A percentile compares a stretch with the other conserved stretches of the same genome.
Evolutionary conservation across 1,140 invertebrate genomes (phyloP).

Genomic region (Anastatus disparis): DNA sequence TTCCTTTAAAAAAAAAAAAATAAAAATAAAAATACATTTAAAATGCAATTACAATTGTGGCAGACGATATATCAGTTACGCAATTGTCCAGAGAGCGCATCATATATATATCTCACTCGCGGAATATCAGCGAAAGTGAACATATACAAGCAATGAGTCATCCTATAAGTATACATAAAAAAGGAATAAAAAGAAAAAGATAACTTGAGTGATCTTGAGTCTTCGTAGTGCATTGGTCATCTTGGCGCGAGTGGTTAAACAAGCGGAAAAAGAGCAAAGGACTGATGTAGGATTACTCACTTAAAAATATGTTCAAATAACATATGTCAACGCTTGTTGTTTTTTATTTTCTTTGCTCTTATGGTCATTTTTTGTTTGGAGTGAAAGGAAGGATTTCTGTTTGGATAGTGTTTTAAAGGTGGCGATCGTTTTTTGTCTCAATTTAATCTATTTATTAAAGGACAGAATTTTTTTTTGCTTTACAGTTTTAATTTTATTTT

Average conservation of each 20-base stretch:
- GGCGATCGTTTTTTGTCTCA: no score
- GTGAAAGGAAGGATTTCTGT: not conserved
- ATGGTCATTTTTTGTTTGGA: not conserved
- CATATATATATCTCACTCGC: not conserved
- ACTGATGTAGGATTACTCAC: not conserved
- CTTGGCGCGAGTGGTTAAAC: no score
- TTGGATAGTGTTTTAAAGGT: no score
- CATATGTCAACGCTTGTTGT: not conserved
- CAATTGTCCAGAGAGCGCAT: not conserved
- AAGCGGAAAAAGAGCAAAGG: not conserved
- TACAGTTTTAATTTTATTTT: no score
- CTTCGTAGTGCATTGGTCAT: not conserved
- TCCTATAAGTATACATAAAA: not conserved
- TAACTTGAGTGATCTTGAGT: not conserved
- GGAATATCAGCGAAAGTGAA: not conserved
- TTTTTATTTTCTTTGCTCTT: not conserved
- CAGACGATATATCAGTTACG: not conserved
- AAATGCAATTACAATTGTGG: not conserved
- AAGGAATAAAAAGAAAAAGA: conserved; percentile 3
- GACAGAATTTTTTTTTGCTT: no score
- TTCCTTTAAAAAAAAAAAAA: no score
- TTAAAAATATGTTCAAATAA: not conserved
- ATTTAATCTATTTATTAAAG: no score
- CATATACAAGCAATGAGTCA: not conserved
- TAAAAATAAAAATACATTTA: not conserved